Evolutionary conservation across 2,888 invertebrate species (phyloP), one percentile per base, ranked within the genome.

Genomic region (Papilio gigon): DNA sequence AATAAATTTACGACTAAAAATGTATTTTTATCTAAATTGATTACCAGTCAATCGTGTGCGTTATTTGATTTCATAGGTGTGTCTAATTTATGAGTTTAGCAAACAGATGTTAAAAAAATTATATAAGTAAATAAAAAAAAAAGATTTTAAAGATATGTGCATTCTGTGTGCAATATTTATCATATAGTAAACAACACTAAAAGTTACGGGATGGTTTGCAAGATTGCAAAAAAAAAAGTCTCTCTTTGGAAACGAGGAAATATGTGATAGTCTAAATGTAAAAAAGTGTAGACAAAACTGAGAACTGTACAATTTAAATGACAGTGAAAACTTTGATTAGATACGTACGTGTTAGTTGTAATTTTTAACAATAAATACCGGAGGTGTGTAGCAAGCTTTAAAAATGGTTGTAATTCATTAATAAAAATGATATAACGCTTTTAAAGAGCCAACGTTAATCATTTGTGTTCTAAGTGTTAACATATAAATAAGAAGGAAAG

Each of bases 1-100:
- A 69, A 69, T 69, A 69, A 61, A 69, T 69, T 65, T 65, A 65
- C 65, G 8, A 42, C 42, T n/a, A 42, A 60, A 65, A 65, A 50
- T 59, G 50, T 50, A 20, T 69, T 53, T 68, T 65, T 68, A 30
- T 8, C 22, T 47, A 22, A 25, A 30, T 59, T 47, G 22, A 61
- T 47, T 50, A 50, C 30, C 50, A 64, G 53, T 33, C 30, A 60
- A 14, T 60, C 47, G 59, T 30, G 40, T 33, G 3, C 65, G 53
- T 60, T 60, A 30, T 65, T 40, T 25, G 27, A 40, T 50, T 35
- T 64, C 22, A 50, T 40, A 27, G 68, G 33, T 59, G 68, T 59
- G 68, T 59, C 64, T 68, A 37, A 68, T 68, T 64, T 60, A 68
- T 30, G 64, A 68, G 47, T 47, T 64, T 68, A 64, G 59, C 47